These are phyloP conservation scores for Hexactinellida sp. DNA, from an alignment of 37 sponge, comb jelly and placozoan genomes.

Conservation along the genomic window DNA sequence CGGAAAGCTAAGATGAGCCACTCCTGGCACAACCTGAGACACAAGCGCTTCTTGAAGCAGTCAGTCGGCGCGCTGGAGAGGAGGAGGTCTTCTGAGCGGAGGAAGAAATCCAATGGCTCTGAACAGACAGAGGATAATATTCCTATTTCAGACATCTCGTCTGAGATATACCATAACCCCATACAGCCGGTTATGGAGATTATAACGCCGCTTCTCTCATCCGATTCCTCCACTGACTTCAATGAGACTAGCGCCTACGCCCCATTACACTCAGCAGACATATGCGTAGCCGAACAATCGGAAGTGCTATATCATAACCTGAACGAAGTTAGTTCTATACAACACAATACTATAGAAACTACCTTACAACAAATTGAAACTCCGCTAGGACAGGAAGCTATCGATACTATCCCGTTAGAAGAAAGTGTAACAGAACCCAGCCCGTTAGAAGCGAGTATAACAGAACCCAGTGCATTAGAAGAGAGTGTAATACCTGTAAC, in stretches of 20 bases:
- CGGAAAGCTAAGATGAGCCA: background rate
- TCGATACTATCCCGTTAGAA: too few relatives aligned
- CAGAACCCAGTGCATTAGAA: background rate
- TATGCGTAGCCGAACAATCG: too few relatives aligned
- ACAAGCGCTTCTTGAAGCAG: background rate
- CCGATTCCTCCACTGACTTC: too few relatives aligned
- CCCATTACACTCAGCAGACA: too few relatives aligned
- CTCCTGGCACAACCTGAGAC: conserved; percentile 8
- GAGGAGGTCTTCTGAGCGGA: background rate
- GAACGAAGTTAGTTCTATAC: background rate
- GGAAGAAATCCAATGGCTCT: background rate
- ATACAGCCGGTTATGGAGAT: background rate
- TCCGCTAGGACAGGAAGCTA: too few relatives aligned
- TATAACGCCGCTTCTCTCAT: too few relatives aligned
- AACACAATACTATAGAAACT: background rate
- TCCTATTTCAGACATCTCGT: background rate
- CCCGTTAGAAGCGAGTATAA: background rate
- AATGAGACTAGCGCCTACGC: too few relatives aligned
- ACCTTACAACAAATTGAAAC: background rate
- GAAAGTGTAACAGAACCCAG: background rate
- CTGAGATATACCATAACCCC: background rate
- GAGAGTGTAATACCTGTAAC: background rate
- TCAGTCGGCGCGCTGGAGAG: background rate
- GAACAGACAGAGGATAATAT: background rate
- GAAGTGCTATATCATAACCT: too few relatives aligned